Conservation (phyloP, 2,797 vertebrate species). For the Morelia viridis region DNA sequence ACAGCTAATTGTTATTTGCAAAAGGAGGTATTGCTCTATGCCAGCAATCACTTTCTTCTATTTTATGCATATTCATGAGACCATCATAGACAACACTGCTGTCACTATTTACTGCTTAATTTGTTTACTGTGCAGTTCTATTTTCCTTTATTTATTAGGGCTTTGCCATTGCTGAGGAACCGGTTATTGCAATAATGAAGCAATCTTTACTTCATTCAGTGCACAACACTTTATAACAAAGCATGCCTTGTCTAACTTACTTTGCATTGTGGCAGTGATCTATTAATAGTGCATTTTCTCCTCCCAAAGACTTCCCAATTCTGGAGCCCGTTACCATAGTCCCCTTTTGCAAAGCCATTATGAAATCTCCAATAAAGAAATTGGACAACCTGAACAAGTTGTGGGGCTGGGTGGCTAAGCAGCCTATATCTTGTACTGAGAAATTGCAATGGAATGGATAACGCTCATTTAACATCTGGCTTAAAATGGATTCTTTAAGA, state of each 20-base stretch:
- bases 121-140: conserved; percentile 42
- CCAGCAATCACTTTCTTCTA: conserved; percentile 45
- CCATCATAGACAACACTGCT: conserved; percentile 31
- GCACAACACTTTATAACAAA: conserved; percentile 3
- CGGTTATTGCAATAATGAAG: conserved; percentile 1
- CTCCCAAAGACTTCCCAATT: accelerated
- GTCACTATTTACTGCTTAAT: conserved; percentile 52
- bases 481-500: neutral
- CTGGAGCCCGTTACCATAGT: neutral
- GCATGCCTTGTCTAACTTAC: conserved; percentile 7
- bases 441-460: neutral
- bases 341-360: neutral
- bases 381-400: neutral
- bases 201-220: neutral
- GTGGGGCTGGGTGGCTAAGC: neutral
- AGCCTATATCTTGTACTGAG: neutral
- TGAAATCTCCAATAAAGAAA: neutral
- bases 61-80: conserved; percentile 60
- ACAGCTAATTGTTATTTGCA: conserved; percentile 58
- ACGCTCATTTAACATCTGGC: neutral
- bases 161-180: conserved; percentile 18
- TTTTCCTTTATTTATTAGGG: conserved; percentile 42
- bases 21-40: conserved; percentile 35
- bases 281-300: neutral
- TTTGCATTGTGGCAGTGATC: neutral